phyloP scores from a whole-genome alignment of 2,113 vertebrate species.

The Phocoena sinus region DNA sequence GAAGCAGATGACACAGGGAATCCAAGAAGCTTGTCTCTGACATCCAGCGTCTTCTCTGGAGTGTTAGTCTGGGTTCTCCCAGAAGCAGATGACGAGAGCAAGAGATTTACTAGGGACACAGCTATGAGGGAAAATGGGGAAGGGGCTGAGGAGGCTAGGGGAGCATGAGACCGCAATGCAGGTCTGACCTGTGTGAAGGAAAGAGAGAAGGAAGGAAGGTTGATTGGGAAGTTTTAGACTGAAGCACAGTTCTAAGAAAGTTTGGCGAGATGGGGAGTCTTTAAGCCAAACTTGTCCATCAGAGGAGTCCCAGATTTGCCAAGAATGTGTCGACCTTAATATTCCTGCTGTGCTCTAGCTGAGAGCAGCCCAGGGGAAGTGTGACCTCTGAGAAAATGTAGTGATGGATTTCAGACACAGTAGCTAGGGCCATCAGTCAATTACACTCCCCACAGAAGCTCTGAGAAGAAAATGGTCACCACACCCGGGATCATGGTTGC shows the following conservation, averaged over 20 bases:
- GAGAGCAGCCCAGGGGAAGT: background rate
- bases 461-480: background rate
- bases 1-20: background rate
- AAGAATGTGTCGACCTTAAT: background rate
- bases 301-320: background rate
- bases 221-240: background rate
- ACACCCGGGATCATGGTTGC: background rate
- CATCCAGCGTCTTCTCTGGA: background rate
- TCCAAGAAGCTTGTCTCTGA: background rate
- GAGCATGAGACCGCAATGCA: background rate
- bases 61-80: background rate
- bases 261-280: background rate
- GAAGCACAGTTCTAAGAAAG: background rate
- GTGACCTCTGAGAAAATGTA: background rate
- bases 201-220: background rate
- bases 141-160: background rate
- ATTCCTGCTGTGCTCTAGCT: background rate
- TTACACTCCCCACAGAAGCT: background rate
- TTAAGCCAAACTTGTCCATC: background rate
- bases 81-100: background rate
- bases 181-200: background rate
- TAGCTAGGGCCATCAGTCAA: background rate
- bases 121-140: background rate
- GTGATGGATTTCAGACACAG: background rate
- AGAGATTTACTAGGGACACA: background rate